Base-by-base conservation (phyloP, 2,888 invertebrate genomes). In the Kuschelorhynchus macadamiae region DNA sequence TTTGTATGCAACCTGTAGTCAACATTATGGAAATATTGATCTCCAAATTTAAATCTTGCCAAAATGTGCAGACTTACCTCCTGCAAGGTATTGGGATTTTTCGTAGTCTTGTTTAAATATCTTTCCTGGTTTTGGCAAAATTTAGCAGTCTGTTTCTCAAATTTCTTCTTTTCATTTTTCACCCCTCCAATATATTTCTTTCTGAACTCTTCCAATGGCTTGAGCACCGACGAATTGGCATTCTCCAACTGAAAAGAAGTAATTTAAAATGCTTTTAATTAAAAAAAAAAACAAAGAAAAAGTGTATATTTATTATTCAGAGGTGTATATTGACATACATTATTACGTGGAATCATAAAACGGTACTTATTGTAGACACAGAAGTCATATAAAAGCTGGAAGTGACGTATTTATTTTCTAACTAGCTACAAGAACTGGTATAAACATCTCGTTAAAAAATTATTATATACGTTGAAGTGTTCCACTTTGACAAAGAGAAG, bases 41-140 rank as follows among this genome's bases (percentile, higher is more conserved):
- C n/a, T n/a, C n/a, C n/a, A n/a, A n/a, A n/a, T n/a, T n/a, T n/a
- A n/a, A n/a, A n/a, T n/a, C n/a, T n/a, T n/a, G n/a, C n/a, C n/a
- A n/a, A n/a, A n/a, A n/a, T n/a, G n/a, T n/a, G n/a, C n/a, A n/a
- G 7, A 67, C 74, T 74, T 55, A 95, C 96, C 92, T 97, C 97
- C 86, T 95, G 94, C 80, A 97, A 89, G 2, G 76, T 94, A 90
- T 83, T 96, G 66, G 93, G 94, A 81, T 96, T 96, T 87, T 95
- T 95, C 56, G 95, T 92, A 57, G 96, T 96, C 77, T 97, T 88
- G 85, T 95, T 95, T 68, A 98, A 88, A 82, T 97, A 96, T 74
- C 96, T 90, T 85, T 98, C 98, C 85, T 98, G 94, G 76, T 94
- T 95, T 85, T 96, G 94, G 84, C 97, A 98, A 85, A 97, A 98